Base-by-base conservation (phyloP, 2,797 vertebrate genomes). In the Poeciliopsis infans region DNA sequence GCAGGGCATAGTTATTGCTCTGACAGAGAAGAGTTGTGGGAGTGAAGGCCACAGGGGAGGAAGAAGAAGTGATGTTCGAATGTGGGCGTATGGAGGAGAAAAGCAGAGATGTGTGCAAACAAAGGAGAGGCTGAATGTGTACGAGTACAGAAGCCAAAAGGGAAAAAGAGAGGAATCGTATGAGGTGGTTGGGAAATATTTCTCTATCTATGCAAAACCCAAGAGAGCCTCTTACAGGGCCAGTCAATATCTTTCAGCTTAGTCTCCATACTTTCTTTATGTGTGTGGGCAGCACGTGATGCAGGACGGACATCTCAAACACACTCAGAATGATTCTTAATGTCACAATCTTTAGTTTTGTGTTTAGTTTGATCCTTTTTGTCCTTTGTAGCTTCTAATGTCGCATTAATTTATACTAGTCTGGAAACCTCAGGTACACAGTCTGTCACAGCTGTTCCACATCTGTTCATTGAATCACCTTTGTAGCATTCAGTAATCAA, bases 61-160 rank as follows among this genome's bases (percentile, higher is more conserved):
- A 89, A 83, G 75, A 84, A 76, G 76, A 84, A 76, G 86, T 87
- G 81, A 76, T 55, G 45, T 80, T 88, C 47, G 72, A 47, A 79
- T 57, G 90, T 91, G 86, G 90, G 86, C 49, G 87, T 89, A 45
- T 10, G 75, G 83, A 76, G 68, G 76, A 39, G 80, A 86, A 74
- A 57, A 82, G 76, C 77, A 55, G 76, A 77, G 25, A 79, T 13
- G 47, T 68, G 53, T 79, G 68, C 75, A 85, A 82, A 75, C 61
- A 79, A 73, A 64, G 75, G 64, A 10, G 80, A 72, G 55, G 57
- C 75, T 59, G 75, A 74, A 57, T 75, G 64, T 55, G 78, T 51
- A 43, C 74, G 77, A 72, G 20, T 20, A 53, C 49, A 61, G 53
- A 68, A 47, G 46, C 79, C 74, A 69, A 28, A 78, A 71, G 16